Percentiles rank a stretch among this genome's conserved stretches.
phyloP scores from a whole-genome alignment of 2,888 invertebrate species.

The Julus scanicus region DNA sequence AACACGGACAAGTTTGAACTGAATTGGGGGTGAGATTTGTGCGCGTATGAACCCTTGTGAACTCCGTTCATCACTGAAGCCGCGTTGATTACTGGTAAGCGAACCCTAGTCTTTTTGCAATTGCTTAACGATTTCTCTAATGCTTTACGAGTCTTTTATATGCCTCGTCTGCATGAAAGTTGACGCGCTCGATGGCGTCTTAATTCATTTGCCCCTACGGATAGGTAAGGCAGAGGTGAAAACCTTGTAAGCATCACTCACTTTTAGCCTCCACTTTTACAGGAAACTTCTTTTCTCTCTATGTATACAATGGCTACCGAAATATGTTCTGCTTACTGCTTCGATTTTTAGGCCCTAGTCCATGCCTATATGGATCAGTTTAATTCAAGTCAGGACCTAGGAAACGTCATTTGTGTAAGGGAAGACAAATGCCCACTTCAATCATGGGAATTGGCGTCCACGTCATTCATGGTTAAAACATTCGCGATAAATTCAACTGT shows the following conservation, averaged over 20 bases:
- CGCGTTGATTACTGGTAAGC: conserved; percentile 16
- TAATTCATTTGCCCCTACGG: conserved; percentile 13
- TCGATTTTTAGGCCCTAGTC: background rate
- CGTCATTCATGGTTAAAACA: too few species aligned
- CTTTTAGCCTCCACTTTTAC: background rate
- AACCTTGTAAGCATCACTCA: background rate
- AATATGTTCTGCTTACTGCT: background rate
- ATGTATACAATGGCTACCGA: background rate
- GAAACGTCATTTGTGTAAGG: background rate
- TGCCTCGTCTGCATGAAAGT: conserved; percentile 1
- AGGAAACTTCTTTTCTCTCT: background rate
- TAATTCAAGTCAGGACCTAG: background rate
- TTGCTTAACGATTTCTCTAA: background rate
- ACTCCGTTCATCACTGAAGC: conserved; percentile 9
- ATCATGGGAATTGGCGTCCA: background rate
- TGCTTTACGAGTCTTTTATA: background rate
- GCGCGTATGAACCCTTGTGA: background rate
- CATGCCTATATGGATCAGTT: background rate
- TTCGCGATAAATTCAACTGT: too few species aligned
- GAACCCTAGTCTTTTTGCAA: background rate
- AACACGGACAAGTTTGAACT: background rate
- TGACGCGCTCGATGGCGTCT: background rate
- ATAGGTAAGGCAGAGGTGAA: background rate
- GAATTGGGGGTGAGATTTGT: background rate
- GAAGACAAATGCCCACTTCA: background rate